phyloP scores from a whole-genome alignment of 2,888 invertebrate species.

The Meliscaeva auricollis region DNA sequence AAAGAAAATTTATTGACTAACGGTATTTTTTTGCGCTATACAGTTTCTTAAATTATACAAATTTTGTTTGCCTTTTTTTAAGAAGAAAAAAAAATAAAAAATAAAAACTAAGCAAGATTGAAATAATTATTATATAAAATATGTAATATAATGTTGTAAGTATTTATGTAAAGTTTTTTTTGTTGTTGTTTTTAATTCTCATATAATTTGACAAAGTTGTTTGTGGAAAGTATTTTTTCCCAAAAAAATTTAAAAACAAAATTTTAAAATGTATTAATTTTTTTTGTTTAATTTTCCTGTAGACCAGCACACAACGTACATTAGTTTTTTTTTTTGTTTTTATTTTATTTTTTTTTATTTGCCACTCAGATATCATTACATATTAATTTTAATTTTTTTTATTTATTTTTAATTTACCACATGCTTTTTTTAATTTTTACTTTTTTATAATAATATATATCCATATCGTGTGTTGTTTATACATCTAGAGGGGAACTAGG shows the following conservation, averaged over 20 bases:
- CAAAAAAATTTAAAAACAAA: constrained; percentile 30
- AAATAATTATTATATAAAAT: constrained; percentile 49
- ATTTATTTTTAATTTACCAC: constrained; percentile 42
- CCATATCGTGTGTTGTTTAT: constrained; percentile 65
- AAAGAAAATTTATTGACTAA: constrained; percentile 76
- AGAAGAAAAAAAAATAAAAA: constrained; percentile 39
- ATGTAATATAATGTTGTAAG: constrained; percentile 33
- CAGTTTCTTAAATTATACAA: constrained; percentile 74
- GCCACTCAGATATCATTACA: constrained; percentile 70
- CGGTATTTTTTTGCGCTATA: constrained; percentile 73
- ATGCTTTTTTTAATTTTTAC: constrained; percentile 45
- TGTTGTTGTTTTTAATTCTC: constrained; percentile 39
- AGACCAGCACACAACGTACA: constrained; percentile 74
- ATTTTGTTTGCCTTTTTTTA: constrained; percentile 57
- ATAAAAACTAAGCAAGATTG: constrained; percentile 60
- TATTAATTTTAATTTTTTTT: constrained; percentile 14
- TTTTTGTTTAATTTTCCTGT: constrained; percentile 68
- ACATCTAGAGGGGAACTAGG: constrained; percentile 65
- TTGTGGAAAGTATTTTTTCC: constrained; percentile 42
- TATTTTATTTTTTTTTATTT: constrained; percentile 32
- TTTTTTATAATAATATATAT: constrained; percentile 71
- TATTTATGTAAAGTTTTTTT: constrained; percentile 40
- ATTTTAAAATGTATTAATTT: not conserved
- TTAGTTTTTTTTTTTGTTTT: constrained; percentile 54
- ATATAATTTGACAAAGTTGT: constrained; percentile 66